Base-by-base conservation (phyloP, 1,140 invertebrate species). In the Bombyx mandarina region DNA sequence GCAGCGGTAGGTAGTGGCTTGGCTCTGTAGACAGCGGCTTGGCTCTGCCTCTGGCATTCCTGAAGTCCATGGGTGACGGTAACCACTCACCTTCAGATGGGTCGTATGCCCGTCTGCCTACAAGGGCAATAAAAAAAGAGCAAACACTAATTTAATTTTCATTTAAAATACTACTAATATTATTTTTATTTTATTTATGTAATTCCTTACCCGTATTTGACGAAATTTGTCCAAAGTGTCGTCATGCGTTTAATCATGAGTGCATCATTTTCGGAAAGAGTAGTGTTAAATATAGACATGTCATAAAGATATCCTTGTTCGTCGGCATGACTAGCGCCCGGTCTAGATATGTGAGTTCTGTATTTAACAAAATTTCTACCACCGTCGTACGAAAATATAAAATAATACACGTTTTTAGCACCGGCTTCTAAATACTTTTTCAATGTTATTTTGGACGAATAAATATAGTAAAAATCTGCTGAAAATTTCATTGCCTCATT, bases 181-280 rank as follows among this genome's bases (percentile, higher is more conserved):
- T 3, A 35, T 35, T 35, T 18, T 1, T 18, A 18, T 18, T 18
- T 18, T 18, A 18, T 18, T 18, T 18, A 18, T 18, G 12, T n/a
- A 22, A 18, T 50, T 22, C 9, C 4, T 50, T 50, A 50, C 48
- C 48, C n/a, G n/a, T 50, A 50, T 50, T 50, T 50, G 4, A 50
- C n/a, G 26, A 50, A 50, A 50, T 50, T 50, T 22, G 48, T 12
- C 48, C 48, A 50, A 12, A 50, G 48, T 50, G 48, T 50, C 12
- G 48, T 50, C 8, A 50, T 7, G n/a, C 48, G 48, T 22, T 50
- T 26, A 26, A 50, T 12, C 7, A 77, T 60, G 0, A 63, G 43
- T 53, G 68, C 61, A 51, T 77, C 75, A 8, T 66, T 60, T 35
- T 57, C 46, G 6, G 58, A 53, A 0, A 65, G 54, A 10, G 18